Base-by-base conservation (phyloP, 1,140 invertebrate genomes). In the Euwallacea fornicatus region DNA sequence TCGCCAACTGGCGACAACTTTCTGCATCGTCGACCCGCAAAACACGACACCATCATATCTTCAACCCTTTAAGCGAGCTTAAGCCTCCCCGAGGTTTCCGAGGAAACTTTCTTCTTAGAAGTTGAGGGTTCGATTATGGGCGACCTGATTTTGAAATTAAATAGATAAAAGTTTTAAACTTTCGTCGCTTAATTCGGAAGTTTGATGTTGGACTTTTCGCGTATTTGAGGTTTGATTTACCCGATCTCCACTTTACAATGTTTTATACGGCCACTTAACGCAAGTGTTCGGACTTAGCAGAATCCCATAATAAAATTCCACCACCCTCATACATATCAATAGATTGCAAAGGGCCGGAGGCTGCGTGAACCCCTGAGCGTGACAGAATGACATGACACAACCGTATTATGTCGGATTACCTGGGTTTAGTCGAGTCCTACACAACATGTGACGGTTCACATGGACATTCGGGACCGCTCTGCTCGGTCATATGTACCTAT, bases 381-480 rank as follows among this genome's bases (percentile, higher is more conserved):
- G 79, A 80, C 79, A 80, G 78, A 80, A 77, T 80, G 78, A 80
- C 78, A 80, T 79, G 78, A 78, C 78, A 79, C 78, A 79, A 80
- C 76, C 72, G 76, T 78, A 80, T 80, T 77, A 80, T 74, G 69
- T 66, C 70, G 78, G 78, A 80, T 80, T 80, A 79, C 76, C 72
- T 64, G 64, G 76, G 78, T 70, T 80, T 77, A 80, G 74, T 76
- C 70, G 71, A 74, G 76, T 74, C 78, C 75, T 76, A 78, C 77
- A 77, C 75, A 66, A 64, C 70, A 72, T 47, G 50, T 72, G 70
- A 60, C 56, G 65, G 41, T 72, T 72, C 70, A 66, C 70, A 72
- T 66, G 70, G 60, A 61, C n/a, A 43, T 53, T 66, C 53, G 47
- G 54, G 16, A 56, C 54, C 41, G 46, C 11, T 13, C 53, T 21